These are phyloP conservation scores for Hyla sarda DNA, from an alignment of 2,113 vertebrate genomes.

Conservation along the genomic window DNA sequence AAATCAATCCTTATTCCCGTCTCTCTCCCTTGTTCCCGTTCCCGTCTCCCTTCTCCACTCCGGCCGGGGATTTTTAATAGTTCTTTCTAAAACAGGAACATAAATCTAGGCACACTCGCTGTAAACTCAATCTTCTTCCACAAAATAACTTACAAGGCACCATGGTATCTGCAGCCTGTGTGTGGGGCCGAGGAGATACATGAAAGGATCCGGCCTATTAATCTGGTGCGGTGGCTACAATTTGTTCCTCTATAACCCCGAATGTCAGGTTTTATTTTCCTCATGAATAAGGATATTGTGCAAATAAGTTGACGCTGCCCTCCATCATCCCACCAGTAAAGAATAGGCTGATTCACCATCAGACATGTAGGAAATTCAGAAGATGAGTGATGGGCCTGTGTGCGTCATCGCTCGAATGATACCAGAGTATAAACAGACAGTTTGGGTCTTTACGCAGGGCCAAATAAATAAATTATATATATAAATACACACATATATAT, in stretches of 20 bases:
- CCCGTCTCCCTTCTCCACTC: not conserved
- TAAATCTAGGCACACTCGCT: slow-evolving; percentile 2
- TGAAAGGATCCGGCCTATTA: not conserved
- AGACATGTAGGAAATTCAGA: not conserved
- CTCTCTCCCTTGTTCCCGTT: not conserved
- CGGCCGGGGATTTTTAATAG: slow-evolving; percentile 1
- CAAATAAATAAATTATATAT: too few species aligned
- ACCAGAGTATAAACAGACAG: too few species aligned
- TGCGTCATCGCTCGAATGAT: not conserved
- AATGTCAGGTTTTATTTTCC: not conserved
- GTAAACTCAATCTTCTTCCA: not conserved
- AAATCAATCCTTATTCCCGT: too few species aligned
- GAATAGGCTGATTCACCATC: not conserved
- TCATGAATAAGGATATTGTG: not conserved
- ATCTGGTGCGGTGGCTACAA: not conserved
- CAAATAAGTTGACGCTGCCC: not conserved
- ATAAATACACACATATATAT: too few species aligned
- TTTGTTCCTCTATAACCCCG: not conserved
- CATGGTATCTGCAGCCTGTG: not conserved
- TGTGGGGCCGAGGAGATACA: not conserved
- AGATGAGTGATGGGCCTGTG: not conserved
- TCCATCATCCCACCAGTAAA: not conserved
- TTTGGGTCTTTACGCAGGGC: too few species aligned
- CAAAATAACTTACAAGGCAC: not conserved
- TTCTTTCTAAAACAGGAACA: not conserved